A percentile compares a stretch with the other conserved stretches of the same genome.
These are phyloP conservation scores for Merops nubicus DNA, from an alignment of 2,113 vertebrate genomes.

Conservation along the genomic window DNA sequence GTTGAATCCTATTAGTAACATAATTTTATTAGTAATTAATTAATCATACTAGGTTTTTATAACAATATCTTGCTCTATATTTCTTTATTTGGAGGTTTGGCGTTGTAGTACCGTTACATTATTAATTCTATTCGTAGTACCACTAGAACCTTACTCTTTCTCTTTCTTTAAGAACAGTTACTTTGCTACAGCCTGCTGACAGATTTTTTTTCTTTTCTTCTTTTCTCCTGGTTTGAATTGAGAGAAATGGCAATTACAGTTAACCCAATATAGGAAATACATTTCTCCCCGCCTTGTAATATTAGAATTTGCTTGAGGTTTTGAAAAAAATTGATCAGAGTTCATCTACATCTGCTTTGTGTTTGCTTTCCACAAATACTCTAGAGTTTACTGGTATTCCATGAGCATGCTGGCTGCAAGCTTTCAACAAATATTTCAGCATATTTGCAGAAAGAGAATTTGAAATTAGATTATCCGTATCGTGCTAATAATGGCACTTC, in stretches of 20 bases:
- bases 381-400: not conserved
- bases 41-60: not conserved
- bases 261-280: not conserved
- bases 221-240: not conserved
- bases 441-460: conserved; percentile 17
- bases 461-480: not conserved
- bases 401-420: not conserved
- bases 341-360: conserved; percentile 34
- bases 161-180: not conserved
- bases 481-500: not conserved
- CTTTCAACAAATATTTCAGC: conserved; percentile 1
- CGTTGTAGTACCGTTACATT: not conserved
- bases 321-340: conserved; percentile 5
- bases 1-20: not conserved
- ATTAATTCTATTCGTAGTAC: not conserved
- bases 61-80: not conserved
- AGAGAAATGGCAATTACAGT: conserved; percentile 3
- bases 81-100: not conserved
- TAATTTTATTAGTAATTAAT: not conserved
- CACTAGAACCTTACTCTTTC: not conserved
- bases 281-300: not conserved
- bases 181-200: not conserved
- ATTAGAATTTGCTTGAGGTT: conserved; percentile 15
- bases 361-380: conserved; percentile 38
- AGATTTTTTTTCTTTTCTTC: no score